A percentile compares a stretch with the other conserved stretches of the same genome.
Evolutionary conservation across 2,888 invertebrate species (phyloP).

Genomic region (Isotomurus palustris): DNA sequence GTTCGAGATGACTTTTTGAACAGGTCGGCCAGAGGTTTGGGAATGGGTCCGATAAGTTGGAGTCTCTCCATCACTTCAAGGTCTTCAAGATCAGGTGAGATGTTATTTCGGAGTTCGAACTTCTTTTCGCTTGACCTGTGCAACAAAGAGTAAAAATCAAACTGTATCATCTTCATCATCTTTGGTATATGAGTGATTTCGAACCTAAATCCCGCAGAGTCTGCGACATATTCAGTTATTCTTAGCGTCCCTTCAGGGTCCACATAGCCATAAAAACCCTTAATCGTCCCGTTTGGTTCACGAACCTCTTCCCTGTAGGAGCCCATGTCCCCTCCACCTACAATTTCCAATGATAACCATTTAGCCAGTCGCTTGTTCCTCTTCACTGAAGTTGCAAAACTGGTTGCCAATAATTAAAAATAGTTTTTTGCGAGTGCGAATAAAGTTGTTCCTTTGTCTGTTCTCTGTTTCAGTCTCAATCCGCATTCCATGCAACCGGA

Average conservation of each 20-base stretch:
- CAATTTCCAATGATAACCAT: background rate
- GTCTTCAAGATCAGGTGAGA: too few relatives aligned
- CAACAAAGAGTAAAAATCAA: background rate
- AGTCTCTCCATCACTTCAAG: too few relatives aligned
- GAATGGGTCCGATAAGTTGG: slow-evolving; percentile 10
- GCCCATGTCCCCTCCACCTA: background rate
- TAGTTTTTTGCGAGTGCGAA: background rate
- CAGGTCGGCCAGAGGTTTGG: background rate
- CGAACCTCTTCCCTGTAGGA: slow-evolving; percentile 5
- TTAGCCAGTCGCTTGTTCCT: background rate
- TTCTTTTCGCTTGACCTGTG: slow-evolving; percentile 2
- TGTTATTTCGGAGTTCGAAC: too few relatives aligned
- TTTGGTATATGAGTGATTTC: background rate
- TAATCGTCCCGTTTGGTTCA: background rate
- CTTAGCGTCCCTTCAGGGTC: slow-evolving; percentile 7
- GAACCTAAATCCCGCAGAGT: background rate
- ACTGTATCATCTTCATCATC: too few relatives aligned
- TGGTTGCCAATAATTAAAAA: background rate
- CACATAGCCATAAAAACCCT: background rate
- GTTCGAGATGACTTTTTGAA: too few relatives aligned
- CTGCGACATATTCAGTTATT: slow-evolving; percentile 7
- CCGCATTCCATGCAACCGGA: too few relatives aligned
- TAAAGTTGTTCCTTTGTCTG: background rate
- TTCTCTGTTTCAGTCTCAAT: too few relatives aligned
- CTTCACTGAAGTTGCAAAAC: background rate